Conservation (phyloP, 2,113 vertebrate genomes). For the Pycnonotus jocosus region DNA sequence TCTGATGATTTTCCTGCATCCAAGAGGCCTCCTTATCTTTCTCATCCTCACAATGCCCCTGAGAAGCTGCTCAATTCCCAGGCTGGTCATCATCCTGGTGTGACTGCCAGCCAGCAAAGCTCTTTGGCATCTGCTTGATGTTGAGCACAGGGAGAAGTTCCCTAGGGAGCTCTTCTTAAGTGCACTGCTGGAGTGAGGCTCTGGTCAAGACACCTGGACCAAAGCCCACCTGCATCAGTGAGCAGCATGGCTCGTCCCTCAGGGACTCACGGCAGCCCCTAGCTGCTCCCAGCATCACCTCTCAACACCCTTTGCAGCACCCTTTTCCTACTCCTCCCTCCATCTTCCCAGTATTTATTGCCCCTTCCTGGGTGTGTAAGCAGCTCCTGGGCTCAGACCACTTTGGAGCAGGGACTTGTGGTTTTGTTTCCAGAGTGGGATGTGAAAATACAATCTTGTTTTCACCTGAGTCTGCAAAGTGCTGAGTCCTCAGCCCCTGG, state of each 20-base stretch:
- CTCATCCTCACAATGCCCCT: neutral
- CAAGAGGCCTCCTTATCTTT: neutral
- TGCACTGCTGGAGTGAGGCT: neutral
- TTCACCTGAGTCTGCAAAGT: neutral
- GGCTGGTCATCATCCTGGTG: neutral
- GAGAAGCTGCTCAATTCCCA: neutral
- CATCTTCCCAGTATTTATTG: neutral
- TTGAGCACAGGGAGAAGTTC: neutral
- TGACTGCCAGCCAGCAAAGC: neutral
- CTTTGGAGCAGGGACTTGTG: neutral
- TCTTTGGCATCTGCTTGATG: neutral
- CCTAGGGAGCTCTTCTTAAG: neutral
- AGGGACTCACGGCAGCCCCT: neutral
- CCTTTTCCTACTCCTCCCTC: neutral
- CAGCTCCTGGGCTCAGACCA: neutral
- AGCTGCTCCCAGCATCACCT: neutral
- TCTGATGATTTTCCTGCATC: neutral
- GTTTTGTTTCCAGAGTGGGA: neutral
- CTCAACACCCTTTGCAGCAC: neutral
- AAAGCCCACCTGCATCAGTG: neutral
- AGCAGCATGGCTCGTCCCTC: neutral
- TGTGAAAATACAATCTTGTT: neutral
- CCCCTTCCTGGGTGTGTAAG: neutral
- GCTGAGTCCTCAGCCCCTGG: neutral
- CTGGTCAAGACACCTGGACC: neutral